Evolutionary conservation across 2,797 vertebrate genomes (phyloP).

Genomic region (Periophthalmus magnuspinnatus): DNA sequence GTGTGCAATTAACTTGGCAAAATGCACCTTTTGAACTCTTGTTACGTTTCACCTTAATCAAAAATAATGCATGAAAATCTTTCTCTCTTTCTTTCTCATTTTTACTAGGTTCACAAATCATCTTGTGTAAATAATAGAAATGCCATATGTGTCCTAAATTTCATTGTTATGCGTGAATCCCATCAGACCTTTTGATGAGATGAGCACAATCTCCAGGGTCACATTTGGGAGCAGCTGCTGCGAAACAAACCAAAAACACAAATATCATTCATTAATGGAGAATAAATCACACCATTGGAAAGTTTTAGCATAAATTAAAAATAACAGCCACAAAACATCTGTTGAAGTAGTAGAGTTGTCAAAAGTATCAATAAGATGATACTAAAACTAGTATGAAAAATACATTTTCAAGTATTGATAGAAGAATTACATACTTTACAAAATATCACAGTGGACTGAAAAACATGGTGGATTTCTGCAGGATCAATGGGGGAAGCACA

Average conservation of each 20-base stretch:
- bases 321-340: slow-evolving; percentile 45
- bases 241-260: slow-evolving; percentile 24
- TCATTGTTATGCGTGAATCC: slow-evolving; percentile 17
- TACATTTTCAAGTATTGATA: no score
- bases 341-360: no score
- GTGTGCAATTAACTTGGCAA: no score
- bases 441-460: no score
- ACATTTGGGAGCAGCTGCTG: slow-evolving; percentile 18
- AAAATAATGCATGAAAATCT: background rate
- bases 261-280: slow-evolving; percentile 19
- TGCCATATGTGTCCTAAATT: slow-evolving; percentile 23
- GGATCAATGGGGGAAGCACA: no score
- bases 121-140: slow-evolving; percentile 5
- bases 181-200: slow-evolving; percentile 11
- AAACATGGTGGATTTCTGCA: no score
- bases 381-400: no score
- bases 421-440: no score
- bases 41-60: background rate
- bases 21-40: background rate
- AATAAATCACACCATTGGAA: slow-evolving; percentile 26
- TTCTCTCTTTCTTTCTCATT: background rate
- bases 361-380: no score
- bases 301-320: slow-evolving; percentile 39
- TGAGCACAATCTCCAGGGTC: slow-evolving; percentile 15
- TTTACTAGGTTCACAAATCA: background rate